Conservation (phyloP, 2,888 invertebrate species). For the Eurytoma adleriae region DNA sequence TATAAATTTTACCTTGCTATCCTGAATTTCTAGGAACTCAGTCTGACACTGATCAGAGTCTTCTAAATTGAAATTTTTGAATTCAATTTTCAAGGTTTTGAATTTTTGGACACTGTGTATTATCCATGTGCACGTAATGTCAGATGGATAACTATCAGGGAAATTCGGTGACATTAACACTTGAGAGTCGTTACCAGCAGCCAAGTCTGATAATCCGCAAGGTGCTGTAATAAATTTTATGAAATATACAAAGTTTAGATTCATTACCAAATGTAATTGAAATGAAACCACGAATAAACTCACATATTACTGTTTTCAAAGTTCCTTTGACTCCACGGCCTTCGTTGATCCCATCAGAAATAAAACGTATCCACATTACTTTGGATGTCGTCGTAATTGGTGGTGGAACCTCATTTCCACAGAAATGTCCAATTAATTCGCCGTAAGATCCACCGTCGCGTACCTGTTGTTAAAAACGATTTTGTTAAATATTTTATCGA, state of each 20-base stretch:
- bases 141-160: slow-evolving; percentile 79
- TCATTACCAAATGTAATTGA: not conserved
- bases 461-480: slow-evolving; percentile 75
- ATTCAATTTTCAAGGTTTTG: slow-evolving; percentile 73
- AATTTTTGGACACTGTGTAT: slow-evolving; percentile 67
- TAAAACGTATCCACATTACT: slow-evolving; percentile 82
- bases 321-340: slow-evolving; percentile 82
- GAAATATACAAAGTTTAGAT: no score
- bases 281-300: slow-evolving; percentile 61
- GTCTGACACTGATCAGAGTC: slow-evolving; percentile 76
- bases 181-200: slow-evolving; percentile 73
- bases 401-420: slow-evolving; percentile 81
- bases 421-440: slow-evolving; percentile 82
- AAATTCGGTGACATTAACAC: slow-evolving; percentile 80
- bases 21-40: slow-evolving; percentile 77
- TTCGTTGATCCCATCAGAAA: slow-evolving; percentile 80
- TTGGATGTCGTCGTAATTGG: slow-evolving; percentile 80
- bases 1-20: slow-evolving; percentile 71
- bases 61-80: slow-evolving; percentile 79
- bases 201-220: slow-evolving; percentile 79
- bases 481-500: not conserved
- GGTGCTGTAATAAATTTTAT: slow-evolving; percentile 70
- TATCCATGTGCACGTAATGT: slow-evolving; percentile 80
- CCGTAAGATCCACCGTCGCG: slow-evolving; percentile 85
- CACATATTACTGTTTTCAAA: slow-evolving; percentile 78